These are phyloP conservation scores for Eurosta solidaginis DNA, from an alignment of 1,140 invertebrate genomes.

Conservation along the genomic window DNA sequence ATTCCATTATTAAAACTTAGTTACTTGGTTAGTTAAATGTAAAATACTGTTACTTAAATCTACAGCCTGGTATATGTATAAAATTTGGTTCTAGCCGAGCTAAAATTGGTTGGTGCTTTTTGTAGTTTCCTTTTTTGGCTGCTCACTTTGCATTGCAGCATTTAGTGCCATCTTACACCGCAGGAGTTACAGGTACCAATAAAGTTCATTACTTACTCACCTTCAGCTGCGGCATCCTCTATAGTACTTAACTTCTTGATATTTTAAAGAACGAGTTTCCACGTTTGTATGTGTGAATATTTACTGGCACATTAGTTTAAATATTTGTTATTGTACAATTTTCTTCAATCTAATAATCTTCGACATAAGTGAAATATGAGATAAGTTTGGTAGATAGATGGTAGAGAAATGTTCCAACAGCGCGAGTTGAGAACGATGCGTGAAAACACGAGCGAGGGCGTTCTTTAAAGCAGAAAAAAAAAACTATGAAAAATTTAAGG, in stretches of 20 bases:
- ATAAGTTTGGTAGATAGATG: background rate
- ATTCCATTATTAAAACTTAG: too few species aligned
- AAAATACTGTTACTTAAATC: too few species aligned
- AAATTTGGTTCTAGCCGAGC: background rate
- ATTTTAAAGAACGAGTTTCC: background rate
- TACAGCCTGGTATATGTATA: background rate
- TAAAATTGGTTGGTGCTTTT: background rate
- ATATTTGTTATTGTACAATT: background rate
- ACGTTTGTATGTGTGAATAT: background rate
- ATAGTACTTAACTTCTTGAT: background rate
- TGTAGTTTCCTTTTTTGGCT: background rate
- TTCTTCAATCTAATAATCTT: background rate
- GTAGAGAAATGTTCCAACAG: too few species aligned
- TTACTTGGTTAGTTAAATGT: too few species aligned
- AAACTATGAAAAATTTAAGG: background rate
- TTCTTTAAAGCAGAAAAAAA: background rate
- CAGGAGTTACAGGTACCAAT: constrained; percentile 22
- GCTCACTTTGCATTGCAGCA: background rate
- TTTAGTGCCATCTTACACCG: background rate
- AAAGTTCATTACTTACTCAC: background rate
- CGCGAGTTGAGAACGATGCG: background rate
- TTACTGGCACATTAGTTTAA: background rate
- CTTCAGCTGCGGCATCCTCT: background rate
- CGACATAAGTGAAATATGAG: background rate
- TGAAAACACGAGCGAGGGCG: background rate